Evolutionary conservation across 2,888 invertebrate species (phyloP).

Genomic region (Brachylomia viminalis): DNA sequence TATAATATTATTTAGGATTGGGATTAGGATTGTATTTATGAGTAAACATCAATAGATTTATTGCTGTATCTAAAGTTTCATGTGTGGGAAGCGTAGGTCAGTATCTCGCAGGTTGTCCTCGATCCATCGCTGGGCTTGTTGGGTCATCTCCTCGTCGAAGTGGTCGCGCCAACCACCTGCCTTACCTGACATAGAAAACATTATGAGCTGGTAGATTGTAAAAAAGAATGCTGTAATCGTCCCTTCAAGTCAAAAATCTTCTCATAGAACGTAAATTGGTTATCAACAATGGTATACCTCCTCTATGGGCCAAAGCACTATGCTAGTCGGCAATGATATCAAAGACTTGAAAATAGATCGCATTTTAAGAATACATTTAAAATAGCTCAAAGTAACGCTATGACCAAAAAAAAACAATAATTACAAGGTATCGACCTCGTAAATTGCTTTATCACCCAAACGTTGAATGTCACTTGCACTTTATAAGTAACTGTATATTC

Average conservation of each 20-base stretch:
- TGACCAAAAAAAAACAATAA: not conserved
- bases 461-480: not conserved
- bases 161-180: slow-evolving; percentile 90
- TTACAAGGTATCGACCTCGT: not conserved
- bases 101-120: slow-evolving; percentile 88
- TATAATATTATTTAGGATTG: too few species aligned
- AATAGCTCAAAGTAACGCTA: not conserved
- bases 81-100: slow-evolving; percentile 49
- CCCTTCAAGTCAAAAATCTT: slow-evolving; percentile 57
- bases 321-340: not conserved
- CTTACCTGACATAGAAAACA: slow-evolving; percentile 35
- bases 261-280: not conserved
- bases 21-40: not conserved
- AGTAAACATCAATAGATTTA: not conserved
- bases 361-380: not conserved
- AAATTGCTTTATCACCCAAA: not conserved
- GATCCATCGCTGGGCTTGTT: slow-evolving; percentile 92
- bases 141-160: slow-evolving; percentile 91
- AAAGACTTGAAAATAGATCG: not conserved
- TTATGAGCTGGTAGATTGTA: not conserved
- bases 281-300: not conserved
- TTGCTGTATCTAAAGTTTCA: not conserved
- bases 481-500: not conserved
- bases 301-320: not conserved
- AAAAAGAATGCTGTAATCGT: slow-evolving; percentile 71